Evolutionary conservation across 2,888 invertebrate species (phyloP).

Genomic region (Andrena chrysosceles): DNA sequence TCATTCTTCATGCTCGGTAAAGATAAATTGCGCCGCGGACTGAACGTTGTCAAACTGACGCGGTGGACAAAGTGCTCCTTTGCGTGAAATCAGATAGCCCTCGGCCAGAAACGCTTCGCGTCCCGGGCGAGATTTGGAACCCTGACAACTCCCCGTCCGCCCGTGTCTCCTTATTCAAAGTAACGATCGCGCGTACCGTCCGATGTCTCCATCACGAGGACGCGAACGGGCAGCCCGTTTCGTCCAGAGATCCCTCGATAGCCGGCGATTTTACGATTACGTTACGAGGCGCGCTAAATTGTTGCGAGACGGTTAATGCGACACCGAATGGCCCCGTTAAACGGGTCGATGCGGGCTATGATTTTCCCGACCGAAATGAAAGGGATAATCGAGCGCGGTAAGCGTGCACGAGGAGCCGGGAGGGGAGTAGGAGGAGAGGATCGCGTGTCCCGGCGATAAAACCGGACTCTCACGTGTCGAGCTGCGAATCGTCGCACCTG

Average conservation of each 20-base stretch:
- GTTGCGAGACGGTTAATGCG: conserved; percentile 31
- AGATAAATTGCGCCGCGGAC: conserved; percentile 37
- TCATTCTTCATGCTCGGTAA: conserved; percentile 23
- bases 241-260: conserved; percentile 2
- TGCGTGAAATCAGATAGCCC: conserved; percentile 53
- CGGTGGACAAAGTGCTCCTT: conserved; percentile 9
- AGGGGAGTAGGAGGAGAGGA: conserved; percentile 22
- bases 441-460: conserved; percentile 68
- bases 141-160: conserved; percentile 34
- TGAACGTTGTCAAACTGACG: conserved; percentile 40
- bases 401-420: too few species aligned
- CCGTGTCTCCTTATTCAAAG: conserved; percentile 27
- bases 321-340: conserved; percentile 25
- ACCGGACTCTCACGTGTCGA: conserved; percentile 66
- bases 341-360: conserved; percentile 29
- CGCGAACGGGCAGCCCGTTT: not conserved
- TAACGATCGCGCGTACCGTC: conserved; percentile 20
- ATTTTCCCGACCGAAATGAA: conserved; percentile 32
- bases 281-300: conserved; percentile 23
- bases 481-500: conserved; percentile 74
- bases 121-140: conserved; percentile 25
- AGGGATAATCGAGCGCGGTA: conserved; percentile 37
- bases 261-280: conserved; percentile 35
- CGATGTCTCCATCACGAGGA: conserved; percentile 31
- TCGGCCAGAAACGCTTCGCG: conserved; percentile 20